Conservation (phyloP, 2,888 invertebrate species). For the Chrysotoxum bicinctum region DNA sequence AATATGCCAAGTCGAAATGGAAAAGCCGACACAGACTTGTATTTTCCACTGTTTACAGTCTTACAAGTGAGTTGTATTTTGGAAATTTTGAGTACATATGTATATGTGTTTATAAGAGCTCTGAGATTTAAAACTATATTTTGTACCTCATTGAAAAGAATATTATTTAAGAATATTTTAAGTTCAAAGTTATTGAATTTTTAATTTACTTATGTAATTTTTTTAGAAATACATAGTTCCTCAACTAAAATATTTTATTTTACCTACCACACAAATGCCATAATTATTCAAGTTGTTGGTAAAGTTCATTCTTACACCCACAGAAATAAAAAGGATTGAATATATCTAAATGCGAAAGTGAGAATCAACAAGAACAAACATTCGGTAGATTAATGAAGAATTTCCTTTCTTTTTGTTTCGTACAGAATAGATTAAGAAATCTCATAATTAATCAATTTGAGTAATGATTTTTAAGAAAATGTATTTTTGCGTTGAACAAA, state of each 20-base stretch:
- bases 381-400: not conserved
- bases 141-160: too few relatives aligned
- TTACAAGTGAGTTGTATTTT: slow-evolving; percentile 88
- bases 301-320: too few relatives aligned
- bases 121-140: too few relatives aligned
- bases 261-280: too few relatives aligned
- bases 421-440: not conserved
- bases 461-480: not conserved
- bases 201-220: too few relatives aligned
- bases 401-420: not conserved
- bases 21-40: slow-evolving; percentile 89
- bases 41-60: slow-evolving; percentile 94
- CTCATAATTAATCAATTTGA: not conserved
- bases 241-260: too few relatives aligned
- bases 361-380: not conserved
- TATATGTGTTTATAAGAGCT: too few relatives aligned
- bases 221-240: too few relatives aligned
- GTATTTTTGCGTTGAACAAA: not conserved
- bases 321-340: not conserved
- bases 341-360: not conserved
- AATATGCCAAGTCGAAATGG: slow-evolving; percentile 82
- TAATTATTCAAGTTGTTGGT: too few relatives aligned
- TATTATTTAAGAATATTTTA: too few relatives aligned
- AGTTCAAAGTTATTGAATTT: too few relatives aligned
- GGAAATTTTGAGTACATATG: not conserved